Conservation (phyloP, 2,113 vertebrate species). For the Forbesichthys papilliferus region DNA sequence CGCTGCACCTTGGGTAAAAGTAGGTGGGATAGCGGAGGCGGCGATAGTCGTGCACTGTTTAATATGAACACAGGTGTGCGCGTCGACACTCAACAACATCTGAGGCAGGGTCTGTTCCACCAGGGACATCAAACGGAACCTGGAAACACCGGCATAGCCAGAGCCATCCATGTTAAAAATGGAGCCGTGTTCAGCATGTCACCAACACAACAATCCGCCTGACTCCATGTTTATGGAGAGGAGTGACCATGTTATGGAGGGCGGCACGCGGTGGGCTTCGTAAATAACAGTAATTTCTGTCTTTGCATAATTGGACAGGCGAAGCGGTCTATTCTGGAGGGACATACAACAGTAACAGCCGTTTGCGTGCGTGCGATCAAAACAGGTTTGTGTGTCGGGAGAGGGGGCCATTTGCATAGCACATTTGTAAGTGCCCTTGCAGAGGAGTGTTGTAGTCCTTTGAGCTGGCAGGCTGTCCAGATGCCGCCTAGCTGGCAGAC, state of each 20-base stretch:
- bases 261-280: not conserved
- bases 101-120: not conserved
- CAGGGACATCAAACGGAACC: constrained; percentile 1
- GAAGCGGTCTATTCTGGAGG: constrained; percentile 29
- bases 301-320: constrained; percentile 22
- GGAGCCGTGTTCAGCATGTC: constrained; percentile 27
- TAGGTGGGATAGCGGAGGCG: constrained; percentile 5
- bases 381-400: constrained; percentile 31
- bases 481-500: constrained; percentile 19
- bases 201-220: constrained; percentile 1
- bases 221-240: constrained; percentile 14
- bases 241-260: constrained; percentile 12
- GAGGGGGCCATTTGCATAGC: constrained; percentile 40
- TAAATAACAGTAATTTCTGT: constrained; percentile 11
- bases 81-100: not conserved
- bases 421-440: constrained; percentile 29
- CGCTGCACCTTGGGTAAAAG: constrained; percentile 1
- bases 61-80: constrained; percentile 10
- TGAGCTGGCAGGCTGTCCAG: constrained; percentile 25
- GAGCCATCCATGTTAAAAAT: constrained; percentile 19
- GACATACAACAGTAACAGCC: constrained; percentile 32
- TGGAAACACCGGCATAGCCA: constrained; percentile 9
- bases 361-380: constrained; percentile 31
- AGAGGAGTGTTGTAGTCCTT: constrained; percentile 39
- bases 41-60: not conserved